Base-by-base conservation (phyloP, 2,888 invertebrate species). In the Copidosoma aretas region DNA sequence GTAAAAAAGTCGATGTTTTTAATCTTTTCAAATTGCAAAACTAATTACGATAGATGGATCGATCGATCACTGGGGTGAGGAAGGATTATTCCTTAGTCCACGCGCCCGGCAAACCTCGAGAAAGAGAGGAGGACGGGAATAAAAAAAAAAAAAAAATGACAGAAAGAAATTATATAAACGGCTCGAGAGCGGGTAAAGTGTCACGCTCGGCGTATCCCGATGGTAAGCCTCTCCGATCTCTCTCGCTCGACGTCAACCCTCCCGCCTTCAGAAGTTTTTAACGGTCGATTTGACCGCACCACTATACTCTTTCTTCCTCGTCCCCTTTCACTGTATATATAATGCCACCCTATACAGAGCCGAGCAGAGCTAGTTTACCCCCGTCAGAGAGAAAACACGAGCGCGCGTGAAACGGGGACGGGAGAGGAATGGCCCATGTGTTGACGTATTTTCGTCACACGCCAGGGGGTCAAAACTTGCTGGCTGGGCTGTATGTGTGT, bases 271-370 rank as follows among this genome's bases (percentile, higher is more conserved):
- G 71, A 75, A 79, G 77, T 81, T 82, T 82, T 82, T 82, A 82
- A 83, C 82, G 83, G 81, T 81, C 82, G 82, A 83, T 83, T 83
- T 83, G 77, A 76, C 75, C 75, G 74, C 19, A 43, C 32, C 24
- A 32, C 8, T 32, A 32, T 8, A 32, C 32, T 32, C 32, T 32
- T 32, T 32, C 32, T 32, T 32, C 32, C 4, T 46, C 43, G 8
- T 17, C 12, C n/a, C n/a, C n/a, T n/a, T n/a, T n/a, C n/a, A n/a
- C n/a, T n/a, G n/a, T n/a, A n/a, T n/a, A n/a, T n/a, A n/a, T n/a
- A n/a, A n/a, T n/a, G n/a, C n/a, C n/a, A n/a, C n/a, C n/a, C n/a
- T n/a, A n/a, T n/a, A n/a, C n/a, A n/a, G n/a, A n/a, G n/a, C n/a
- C n/a, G n/a, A n/a, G n/a, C n/a, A n/a, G 43, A 17, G 15, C 17